phyloP scores from a whole-genome alignment of 2,797 vertebrate genomes.

The Oreochromis mossambicus region DNA sequence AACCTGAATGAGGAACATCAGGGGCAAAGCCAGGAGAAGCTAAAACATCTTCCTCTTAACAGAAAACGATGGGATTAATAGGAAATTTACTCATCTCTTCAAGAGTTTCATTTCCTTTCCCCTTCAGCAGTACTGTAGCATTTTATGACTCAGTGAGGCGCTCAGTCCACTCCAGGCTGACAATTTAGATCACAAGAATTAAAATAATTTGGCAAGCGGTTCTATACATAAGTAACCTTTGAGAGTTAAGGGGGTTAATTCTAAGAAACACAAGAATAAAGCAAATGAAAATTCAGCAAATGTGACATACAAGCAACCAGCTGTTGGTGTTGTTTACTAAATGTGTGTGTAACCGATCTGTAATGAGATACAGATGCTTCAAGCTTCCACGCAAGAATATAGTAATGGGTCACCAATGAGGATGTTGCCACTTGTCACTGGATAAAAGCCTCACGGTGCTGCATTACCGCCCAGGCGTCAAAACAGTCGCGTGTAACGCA shows the following conservation, averaged over 20 bases:
- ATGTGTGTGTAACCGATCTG: neutral
- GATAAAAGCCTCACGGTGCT: neutral
- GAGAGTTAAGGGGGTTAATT: neutral
- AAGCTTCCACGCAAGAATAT: neutral
- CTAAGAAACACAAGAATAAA: neutral
- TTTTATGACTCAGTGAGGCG: neutral
- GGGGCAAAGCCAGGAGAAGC: neutral
- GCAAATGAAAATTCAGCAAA: neutral
- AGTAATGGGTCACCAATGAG: neutral
- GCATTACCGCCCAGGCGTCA: slow-evolving; percentile 8
- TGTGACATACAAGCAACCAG: neutral
- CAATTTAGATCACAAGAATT: neutral
- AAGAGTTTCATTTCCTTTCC: neutral
- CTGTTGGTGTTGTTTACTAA: neutral
- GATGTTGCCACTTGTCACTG: neutral
- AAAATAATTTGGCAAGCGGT: neutral
- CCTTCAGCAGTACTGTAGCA: neutral
- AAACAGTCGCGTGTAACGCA: neutral
- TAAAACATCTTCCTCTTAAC: neutral
- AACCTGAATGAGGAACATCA: neutral
- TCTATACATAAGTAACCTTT: neutral
- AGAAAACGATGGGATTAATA: neutral
- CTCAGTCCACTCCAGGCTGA: neutral
- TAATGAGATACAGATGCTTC: neutral
- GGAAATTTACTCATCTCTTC: neutral